Conservation (phyloP, 2,888 invertebrate genomes). For the Heteromyza rotundicornis region DNA sequence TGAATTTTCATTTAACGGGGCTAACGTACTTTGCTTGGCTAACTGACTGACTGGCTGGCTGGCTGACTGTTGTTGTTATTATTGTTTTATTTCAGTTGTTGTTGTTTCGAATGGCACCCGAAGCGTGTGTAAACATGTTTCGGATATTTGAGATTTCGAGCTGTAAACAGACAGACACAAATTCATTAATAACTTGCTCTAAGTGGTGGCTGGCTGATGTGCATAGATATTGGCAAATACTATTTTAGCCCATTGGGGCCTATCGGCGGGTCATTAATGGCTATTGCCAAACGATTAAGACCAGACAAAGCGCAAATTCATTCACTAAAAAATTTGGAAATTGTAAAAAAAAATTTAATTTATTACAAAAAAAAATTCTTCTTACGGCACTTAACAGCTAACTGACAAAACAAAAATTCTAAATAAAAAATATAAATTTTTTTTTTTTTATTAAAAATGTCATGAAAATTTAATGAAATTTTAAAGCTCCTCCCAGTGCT, state of each 20-base stretch:
- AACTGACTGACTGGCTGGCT: no score
- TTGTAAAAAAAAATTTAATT: not conserved
- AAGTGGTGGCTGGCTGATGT: conserved; percentile 25
- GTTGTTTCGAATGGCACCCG: no score
- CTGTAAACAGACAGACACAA: conserved; percentile 12
- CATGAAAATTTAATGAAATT: no score
- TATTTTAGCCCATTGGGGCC: conserved; percentile 3
- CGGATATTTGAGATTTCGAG: not conserved
- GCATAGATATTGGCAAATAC: conserved; percentile 40
- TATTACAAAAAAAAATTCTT: no score
- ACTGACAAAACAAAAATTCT: no score
- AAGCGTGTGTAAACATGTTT: not conserved
- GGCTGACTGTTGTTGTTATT: no score
- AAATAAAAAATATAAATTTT: no score
- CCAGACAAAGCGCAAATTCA: conserved; percentile 30
- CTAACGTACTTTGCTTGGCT: not conserved
- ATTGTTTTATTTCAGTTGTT: no score
- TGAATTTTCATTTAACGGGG: not conserved
- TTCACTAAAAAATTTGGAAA: conserved; percentile 31
- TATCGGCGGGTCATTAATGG: conserved; percentile 2
- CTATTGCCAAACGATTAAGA: not conserved
- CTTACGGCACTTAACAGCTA: no score
- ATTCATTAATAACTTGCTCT: conserved; percentile 34
- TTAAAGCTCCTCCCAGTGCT: conserved; percentile 5
- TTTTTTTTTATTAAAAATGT: no score